Percentiles rank a stretch among this genome's conserved stretches.
Conservation (phyloP, 2,113 vertebrate species). For the Trogon surrucura region DNA sequence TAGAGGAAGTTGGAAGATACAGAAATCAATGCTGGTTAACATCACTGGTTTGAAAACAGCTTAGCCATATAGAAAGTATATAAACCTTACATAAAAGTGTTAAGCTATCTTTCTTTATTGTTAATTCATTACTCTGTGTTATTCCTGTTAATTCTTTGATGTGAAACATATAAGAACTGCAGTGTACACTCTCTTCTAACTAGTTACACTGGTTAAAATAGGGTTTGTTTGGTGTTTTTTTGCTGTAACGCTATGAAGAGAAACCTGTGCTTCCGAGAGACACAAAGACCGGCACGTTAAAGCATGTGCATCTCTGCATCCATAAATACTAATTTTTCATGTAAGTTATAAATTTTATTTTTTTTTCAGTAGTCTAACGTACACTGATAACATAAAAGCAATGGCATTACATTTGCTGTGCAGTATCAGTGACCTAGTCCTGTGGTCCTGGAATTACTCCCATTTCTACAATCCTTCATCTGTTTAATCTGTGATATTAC, state of each 20-base stretch:
- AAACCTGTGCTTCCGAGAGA: neutral
- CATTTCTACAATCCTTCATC: conserved; percentile 19
- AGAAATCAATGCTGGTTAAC: neutral
- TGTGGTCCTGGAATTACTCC: neutral
- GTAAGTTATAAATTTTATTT: neutral
- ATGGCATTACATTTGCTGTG: conserved; percentile 7
- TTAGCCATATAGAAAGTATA: neutral
- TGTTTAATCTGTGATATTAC: conserved; percentile 35
- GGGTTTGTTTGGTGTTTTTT: neutral
- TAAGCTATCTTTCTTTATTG: neutral
- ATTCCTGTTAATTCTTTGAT: neutral
- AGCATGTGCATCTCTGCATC: neutral
- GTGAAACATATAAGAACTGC: neutral
- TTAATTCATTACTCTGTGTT: neutral
- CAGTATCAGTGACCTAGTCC: neutral
- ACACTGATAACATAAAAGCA: conserved; percentile 8
- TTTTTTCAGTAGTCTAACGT: neutral
- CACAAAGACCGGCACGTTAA: neutral
- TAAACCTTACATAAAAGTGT: neutral
- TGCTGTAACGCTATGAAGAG: neutral
- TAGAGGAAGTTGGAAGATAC: neutral
- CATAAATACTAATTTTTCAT: neutral
- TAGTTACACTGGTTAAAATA: neutral
- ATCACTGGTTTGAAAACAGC: neutral
- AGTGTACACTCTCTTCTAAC: neutral